Base-by-base conservation (phyloP, 2,888 invertebrate species). In the Eupithecia dodoneata region DNA sequence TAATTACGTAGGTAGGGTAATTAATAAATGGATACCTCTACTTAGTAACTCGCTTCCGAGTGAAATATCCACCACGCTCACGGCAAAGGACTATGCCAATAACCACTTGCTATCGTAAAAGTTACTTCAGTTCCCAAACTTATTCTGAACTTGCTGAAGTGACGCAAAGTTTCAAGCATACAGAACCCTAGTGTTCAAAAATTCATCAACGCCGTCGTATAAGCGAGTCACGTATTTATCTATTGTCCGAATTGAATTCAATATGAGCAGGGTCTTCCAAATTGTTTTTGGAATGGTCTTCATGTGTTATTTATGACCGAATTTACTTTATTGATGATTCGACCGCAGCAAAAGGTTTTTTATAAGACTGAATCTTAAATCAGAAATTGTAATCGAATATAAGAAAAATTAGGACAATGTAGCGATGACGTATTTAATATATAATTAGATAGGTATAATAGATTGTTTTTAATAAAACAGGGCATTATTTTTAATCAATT, bases 401-500 rank as follows among this genome's bases (percentile, higher is more conserved):
- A 30, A 18, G 10, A 18, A n/a, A 59, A 59, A 12, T 59, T n/a
- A 72, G 44, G n/a, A 42, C 13, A 44, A 13, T 12, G 18, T 9
- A 10, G 45, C 30, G 69, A 18, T 18, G 15, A 52, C n/a, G 52
- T 52, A 30, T 30, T 0, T 30, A 30, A 30, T 30, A 30, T 30
- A 30, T 30, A 30, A 30, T 30, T 30, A 10, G 47, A 10, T 47
- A 47, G 47, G 47, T 47, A 47, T 10, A 7, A 45, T 42, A 66
- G 12, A 71, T 52, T n/a, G 6, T 18, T 41, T 10, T 44, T 9
- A 76, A 74, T 66, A 71, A 73, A 76, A 79, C 2, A 6, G 41
- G 2, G n/a, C 44, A 15, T 10, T 76, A 49, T 52, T 74, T 77
- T 80, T 74, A 74, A 80, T 76, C 76, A 75, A 72, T 92, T 92